Percentiles rank a stretch among this genome's conserved stretches.
Evolutionary conservation across 1,140 invertebrate genomes (phyloP).

Genomic region (Laupala kohalensis): DNA sequence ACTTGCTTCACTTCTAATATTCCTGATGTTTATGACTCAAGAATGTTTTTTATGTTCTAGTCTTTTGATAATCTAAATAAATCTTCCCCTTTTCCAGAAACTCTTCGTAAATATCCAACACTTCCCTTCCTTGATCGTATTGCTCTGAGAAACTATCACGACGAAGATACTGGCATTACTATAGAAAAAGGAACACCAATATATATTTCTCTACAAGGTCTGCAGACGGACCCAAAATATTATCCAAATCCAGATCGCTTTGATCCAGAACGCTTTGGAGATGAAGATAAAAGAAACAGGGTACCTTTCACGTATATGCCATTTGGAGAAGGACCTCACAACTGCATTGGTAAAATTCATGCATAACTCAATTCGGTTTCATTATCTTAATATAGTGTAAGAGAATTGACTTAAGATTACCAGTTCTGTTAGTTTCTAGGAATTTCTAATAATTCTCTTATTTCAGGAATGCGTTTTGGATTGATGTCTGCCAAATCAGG

Average conservation of each 20-base stretch:
- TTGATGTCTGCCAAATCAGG: slow-evolving; percentile 28
- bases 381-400: too few relatives aligned
- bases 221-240: slow-evolving; percentile 38
- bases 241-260: slow-evolving; percentile 41
- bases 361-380: too few relatives aligned
- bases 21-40: not conserved
- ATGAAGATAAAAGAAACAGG: slow-evolving; percentile 20
- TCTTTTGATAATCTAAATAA: not conserved
- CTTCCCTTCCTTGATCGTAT: slow-evolving; percentile 19
- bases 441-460: not conserved
- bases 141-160: not conserved
- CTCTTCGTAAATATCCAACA: slow-evolving; percentile 26
- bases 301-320: slow-evolving; percentile 30
- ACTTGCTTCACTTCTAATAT: not conserved
- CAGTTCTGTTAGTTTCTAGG: not conserved
- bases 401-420: not conserved
- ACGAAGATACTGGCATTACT: slow-evolving; percentile 5
- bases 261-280: slow-evolving; percentile 29
- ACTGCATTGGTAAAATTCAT: slow-evolving; percentile 41
- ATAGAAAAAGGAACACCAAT: slow-evolving; percentile 18
- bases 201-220: slow-evolving; percentile 22
- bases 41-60: not conserved
- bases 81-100: too few relatives aligned
- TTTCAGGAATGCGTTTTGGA: slow-evolving; percentile 28
- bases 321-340: slow-evolving; percentile 34